A percentile compares a stretch with the other conserved stretches of the same genome.
Evolutionary conservation across 2,113 vertebrate species (phyloP).

Genomic region (Mobula birostris): DNA sequence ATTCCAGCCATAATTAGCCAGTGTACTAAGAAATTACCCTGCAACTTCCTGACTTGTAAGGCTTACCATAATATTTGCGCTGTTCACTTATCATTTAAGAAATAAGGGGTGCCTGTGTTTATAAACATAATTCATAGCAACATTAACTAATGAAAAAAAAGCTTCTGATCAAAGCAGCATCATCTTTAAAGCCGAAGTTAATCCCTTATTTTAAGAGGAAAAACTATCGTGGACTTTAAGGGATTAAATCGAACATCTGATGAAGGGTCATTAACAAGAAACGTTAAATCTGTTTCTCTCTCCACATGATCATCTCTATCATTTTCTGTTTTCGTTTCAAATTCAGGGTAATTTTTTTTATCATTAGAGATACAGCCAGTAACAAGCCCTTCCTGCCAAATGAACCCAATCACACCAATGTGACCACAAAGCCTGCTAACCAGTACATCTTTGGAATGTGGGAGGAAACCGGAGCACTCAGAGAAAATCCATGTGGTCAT

Average conservation of each 20-base stretch:
- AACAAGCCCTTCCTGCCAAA: too few relatives aligned
- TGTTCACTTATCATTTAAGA: background rate
- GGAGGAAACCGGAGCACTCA: too few relatives aligned
- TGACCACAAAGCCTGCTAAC: too few relatives aligned
- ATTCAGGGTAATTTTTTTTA: too few relatives aligned
- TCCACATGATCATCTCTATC: too few relatives aligned
- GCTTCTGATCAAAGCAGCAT: background rate
- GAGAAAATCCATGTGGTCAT: too few relatives aligned
- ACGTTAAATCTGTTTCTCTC: too few relatives aligned
- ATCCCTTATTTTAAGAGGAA: background rate
- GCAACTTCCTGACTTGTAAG: background rate
- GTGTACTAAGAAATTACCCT: background rate
- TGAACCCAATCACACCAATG: too few relatives aligned
- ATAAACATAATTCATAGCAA: background rate
- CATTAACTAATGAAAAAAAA: background rate
- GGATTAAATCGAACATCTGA: background rate
- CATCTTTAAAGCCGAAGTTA: background rate
- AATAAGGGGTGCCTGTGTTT: background rate
- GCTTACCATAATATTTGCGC: background rate
- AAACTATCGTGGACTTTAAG: background rate
- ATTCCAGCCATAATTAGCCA: background rate
- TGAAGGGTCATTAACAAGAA: too few relatives aligned
- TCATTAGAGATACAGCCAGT: too few relatives aligned
- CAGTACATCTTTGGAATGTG: too few relatives aligned
- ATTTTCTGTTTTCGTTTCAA: too few relatives aligned